Conservation (phyloP, 1,140 invertebrate genomes). For the Diorhabda carinulata region DNA sequence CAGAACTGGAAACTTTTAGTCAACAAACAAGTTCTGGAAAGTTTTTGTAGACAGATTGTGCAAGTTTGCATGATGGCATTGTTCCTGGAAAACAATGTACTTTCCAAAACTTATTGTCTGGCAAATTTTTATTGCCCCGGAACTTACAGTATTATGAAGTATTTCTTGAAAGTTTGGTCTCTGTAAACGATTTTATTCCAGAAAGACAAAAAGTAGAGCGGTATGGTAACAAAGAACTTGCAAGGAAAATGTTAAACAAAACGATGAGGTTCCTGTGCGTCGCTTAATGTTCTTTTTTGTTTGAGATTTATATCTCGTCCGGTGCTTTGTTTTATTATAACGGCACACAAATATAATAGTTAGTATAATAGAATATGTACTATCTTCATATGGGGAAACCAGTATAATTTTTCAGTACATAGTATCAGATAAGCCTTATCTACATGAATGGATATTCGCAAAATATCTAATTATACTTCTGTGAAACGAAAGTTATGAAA, state of each 20-base stretch:
- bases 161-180: slow-evolving; percentile 9
- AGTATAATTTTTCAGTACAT: too few relatives aligned
- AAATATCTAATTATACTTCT: too few relatives aligned
- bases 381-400: too few relatives aligned
- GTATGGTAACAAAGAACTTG: not conserved
- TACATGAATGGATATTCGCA: too few relatives aligned
- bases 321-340: too few relatives aligned
- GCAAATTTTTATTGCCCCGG: slow-evolving; percentile 35
- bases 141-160: slow-evolving; percentile 14
- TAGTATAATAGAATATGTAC: too few relatives aligned
- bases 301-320: too few relatives aligned
- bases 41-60: slow-evolving; percentile 37
- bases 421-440: too few relatives aligned
- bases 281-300: too few relatives aligned
- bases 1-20: slow-evolving; percentile 25
- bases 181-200: slow-evolving; percentile 13
- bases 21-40: slow-evolving; percentile 33
- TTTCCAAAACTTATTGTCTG: slow-evolving; percentile 33
- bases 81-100: slow-evolving; percentile 36
- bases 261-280: not conserved
- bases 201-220: not conserved
- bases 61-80: slow-evolving; percentile 37
- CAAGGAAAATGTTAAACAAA: not conserved
- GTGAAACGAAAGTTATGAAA: too few relatives aligned
- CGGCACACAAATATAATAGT: too few relatives aligned